Base-by-base conservation (phyloP, 2,113 vertebrate species). In the Mesocricetus auratus region DNA sequence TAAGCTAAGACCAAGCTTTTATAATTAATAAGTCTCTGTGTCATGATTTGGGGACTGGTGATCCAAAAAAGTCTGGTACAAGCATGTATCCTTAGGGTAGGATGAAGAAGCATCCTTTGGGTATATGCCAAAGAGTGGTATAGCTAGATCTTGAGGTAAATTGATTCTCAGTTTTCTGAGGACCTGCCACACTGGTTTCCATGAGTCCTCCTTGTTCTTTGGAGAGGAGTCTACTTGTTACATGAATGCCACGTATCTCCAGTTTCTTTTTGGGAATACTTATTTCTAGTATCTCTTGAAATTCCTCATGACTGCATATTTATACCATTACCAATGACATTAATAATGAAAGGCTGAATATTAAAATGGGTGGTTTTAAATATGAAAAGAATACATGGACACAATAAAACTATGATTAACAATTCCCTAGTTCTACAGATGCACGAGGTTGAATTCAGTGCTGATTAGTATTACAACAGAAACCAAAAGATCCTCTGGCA, bases 261-360 rank as follows among this genome's bases (percentile, higher is more conserved):
- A 5, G 5, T 62, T 94, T 95, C 71, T 19, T 92, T 8, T 68
- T 93, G 91, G 93, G 86, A 97, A 82, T 62, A 62, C 45, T 83
- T 81, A 62, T 5, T 71, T 21, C 24, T 69, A 75, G 7, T 62
- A 62, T 60, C n/a, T 82, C 17, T 66, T 86, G 36, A 56, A 96
- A 94, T 85, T 94, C 62, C 90, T 56, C 96, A 68, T 45, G 60
- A 83, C 0, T 92, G 36, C 7, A 36, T 95, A 64, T 81, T 47
- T 47, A 47, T 47, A 81, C 92, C 92, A 91, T 33, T 86, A 69
- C 39, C 42, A 50, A 77, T 83, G 1, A 12, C 11, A 21, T n/a
- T 7, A 50, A 75, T 89, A 39, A 94, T 42, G 50, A 93, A 89
- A 53, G 93, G 62, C 31, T 86, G 90, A 78, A 73, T 31, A 88